Base-by-base conservation (phyloP, 1,140 invertebrate genomes). In the Drosophila truncata region DNA sequence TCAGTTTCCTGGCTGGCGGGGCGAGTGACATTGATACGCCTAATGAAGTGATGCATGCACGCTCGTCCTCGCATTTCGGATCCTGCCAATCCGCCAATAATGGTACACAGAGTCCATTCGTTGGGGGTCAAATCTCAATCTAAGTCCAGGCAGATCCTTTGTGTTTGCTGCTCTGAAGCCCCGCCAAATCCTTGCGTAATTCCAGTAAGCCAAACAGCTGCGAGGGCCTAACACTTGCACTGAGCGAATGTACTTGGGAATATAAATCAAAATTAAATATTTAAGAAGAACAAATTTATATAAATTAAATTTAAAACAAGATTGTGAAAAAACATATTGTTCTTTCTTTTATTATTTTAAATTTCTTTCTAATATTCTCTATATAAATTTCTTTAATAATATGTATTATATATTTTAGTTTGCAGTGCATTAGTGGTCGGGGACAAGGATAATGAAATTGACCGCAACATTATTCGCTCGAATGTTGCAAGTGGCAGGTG, bases 11-110 rank as follows among this genome's bases (percentile, higher is more conserved):
- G 18, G 14, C 14, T 5, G 25, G 14, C 14, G 35, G 13, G 20
- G 7, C 44, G 25, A 44, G 23, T 86, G 83, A 83, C 77, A 67
- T 73, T 88, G 80, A 87, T 87, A 63, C 63, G 62, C 61, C 72
- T 88, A 88, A 87, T 87, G 72, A 87, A 87, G 84, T 87, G 84
- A 87, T 87, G 84, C 52, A 78, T 78, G 74, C 52, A 52, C 29
- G 18, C 25, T 54, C 60, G 55, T 65, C 23, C 39, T 50, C 3
- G 18, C 42, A 23, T 31, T 33, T 10, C 1, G 27, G 29, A 41
- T 71, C 13, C 66, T 27, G 49, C 23, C 50, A 67, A 47, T 25
- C 20, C 49, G 41, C 27, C 29, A 35, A 35, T 69, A 54, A 69
- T 69, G 54, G 52, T 18, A 18, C 60, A 52, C 29, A 25, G n/a